A percentile compares a stretch with the other conserved stretches of the same genome.
Conservation (phyloP, 92 coral and sea anemone genomes). For the Epizoanthus scotinus region DNA sequence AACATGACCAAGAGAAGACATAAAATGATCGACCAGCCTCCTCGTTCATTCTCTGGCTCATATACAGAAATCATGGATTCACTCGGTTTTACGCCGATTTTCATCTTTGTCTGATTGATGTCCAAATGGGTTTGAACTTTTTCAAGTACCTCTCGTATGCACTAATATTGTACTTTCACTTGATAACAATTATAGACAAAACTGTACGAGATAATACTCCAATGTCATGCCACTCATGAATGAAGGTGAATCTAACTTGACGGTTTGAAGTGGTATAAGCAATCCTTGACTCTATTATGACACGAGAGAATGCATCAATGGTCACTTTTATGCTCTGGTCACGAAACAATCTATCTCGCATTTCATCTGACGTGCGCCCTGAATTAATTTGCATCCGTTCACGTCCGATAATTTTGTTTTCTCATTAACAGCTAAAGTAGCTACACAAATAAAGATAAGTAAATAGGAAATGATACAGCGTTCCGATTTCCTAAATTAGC, state of each 20-base stretch:
- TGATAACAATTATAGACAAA: neutral
- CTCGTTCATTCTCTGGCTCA: neutral
- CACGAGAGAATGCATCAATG: neutral
- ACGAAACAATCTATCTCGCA: neutral
- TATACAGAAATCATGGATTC: neutral
- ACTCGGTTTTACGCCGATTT: neutral
- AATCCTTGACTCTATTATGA: neutral
- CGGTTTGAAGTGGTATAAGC: neutral
- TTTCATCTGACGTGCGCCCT: no score
- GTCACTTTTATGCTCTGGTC: neutral
- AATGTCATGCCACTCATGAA: constrained; percentile 3
- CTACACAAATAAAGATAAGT: no score
- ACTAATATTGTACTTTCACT: neutral
- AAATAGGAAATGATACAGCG: no score
- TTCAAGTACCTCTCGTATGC: neutral
- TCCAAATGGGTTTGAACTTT: neutral
- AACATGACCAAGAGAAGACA: constrained; percentile 21
- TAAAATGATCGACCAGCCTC: constrained; percentile 4
- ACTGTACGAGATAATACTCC: neutral
- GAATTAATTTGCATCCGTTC: no score
- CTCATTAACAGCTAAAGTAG: no score
- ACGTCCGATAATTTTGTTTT: no score
- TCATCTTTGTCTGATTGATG: neutral
- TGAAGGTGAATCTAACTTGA: neutral
- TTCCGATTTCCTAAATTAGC: no score